phyloP scores from a whole-genome alignment of 1,140 invertebrate species.

The Platyscapa corneri region DNA sequence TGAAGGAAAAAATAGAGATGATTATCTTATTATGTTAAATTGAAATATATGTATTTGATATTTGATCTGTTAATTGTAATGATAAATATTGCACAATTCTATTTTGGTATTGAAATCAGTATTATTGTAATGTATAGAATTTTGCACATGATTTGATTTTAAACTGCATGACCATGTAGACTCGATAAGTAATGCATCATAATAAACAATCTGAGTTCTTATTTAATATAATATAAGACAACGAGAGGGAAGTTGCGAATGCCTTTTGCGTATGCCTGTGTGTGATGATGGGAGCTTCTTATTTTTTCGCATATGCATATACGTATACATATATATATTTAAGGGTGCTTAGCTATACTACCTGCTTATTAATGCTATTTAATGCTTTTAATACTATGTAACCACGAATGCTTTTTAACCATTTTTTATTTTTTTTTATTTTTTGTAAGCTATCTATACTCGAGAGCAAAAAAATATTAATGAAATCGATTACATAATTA shows the following conservation, averaged over 20 bases:
- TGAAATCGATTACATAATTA: neutral
- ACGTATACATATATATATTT: neutral
- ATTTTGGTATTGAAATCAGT: neutral
- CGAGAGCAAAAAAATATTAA: neutral
- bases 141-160: constrained; percentile 1
- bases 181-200: neutral
- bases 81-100: constrained; percentile 6
- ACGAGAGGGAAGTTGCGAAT: neutral
- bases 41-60: neutral
- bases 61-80: neutral
- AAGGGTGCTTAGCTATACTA: neutral
- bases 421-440: neutral
- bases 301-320: neutral
- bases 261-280: no score
- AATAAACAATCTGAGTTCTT: neutral
- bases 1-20: neutral
- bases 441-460: neutral
- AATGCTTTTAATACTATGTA: constrained; percentile 6
- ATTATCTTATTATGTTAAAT: neutral
- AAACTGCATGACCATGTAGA: constrained; percentile 19
- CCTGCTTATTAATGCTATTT: neutral
- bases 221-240: neutral
- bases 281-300: neutral
- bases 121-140: constrained; percentile 18
- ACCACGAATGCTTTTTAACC: neutral